Percentiles rank a stretch among this genome's conserved stretches.
Evolutionary conservation across 2,888 invertebrate genomes (phyloP).

Genomic region (Folsomia candida): DNA sequence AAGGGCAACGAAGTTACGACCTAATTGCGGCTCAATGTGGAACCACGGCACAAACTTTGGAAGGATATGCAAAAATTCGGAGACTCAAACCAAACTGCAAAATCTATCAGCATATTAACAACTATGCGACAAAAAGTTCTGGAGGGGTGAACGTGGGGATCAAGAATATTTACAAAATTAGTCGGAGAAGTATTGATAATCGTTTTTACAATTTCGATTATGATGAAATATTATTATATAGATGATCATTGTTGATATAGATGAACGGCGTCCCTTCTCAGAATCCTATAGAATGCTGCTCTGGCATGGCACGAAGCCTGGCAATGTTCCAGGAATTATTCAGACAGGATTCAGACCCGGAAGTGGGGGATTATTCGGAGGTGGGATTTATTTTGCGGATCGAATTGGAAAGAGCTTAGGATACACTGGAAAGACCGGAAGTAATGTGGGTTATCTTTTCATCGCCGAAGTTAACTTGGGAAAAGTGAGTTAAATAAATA

Average conservation of each 20-base stretch:
- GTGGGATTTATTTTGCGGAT: conserved; percentile 35
- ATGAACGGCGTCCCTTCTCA: neutral
- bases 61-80: neutral
- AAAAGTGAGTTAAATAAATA: conserved; percentile 16
- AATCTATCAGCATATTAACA: neutral
- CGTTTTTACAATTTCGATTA: neutral
- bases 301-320: conserved; percentile 25
- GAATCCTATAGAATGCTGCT: conserved; percentile 16
- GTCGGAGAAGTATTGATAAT: neutral
- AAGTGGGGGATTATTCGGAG: conserved; percentile 24
- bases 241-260: neutral
- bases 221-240: neutral
- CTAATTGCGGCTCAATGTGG: neutral
- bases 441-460: neutral
- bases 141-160: neutral
- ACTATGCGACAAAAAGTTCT: neutral
- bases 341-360: conserved; percentile 25
- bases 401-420: conserved; percentile 29
- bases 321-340: conserved; percentile 20
- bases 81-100: neutral
- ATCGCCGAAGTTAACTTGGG: conserved; percentile 27
- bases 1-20: neutral
- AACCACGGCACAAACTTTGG: neutral
- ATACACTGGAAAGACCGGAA: neutral
- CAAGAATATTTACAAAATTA: conserved; percentile 3